Percentiles rank a stretch among this genome's conserved stretches.
phyloP scores from a whole-genome alignment of 2,888 invertebrate species.

The Cephus rjabovi region DNA sequence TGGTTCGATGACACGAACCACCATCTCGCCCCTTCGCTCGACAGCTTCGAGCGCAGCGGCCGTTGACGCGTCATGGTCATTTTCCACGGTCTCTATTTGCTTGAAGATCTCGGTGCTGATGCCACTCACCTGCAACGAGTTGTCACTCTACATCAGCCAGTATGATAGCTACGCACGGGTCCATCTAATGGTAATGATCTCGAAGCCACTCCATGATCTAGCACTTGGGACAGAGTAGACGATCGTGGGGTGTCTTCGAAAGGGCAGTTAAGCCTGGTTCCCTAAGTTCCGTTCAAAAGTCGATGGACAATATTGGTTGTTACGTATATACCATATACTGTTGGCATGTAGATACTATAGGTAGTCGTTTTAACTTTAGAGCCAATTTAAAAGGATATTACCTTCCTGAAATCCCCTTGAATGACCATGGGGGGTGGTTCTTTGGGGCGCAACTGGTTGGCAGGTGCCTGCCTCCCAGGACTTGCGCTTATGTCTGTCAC shows the following conservation, averaged over 20 bases:
- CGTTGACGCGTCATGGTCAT: constrained; percentile 93
- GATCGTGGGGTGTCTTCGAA: not conserved
- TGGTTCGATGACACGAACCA: constrained; percentile 89
- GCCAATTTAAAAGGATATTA: constrained; percentile 49
- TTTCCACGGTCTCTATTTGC: constrained; percentile 96
- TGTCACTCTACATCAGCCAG: constrained; percentile 32
- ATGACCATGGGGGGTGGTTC: constrained; percentile 83
- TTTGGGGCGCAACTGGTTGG: constrained; percentile 71
- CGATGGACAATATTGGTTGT: not conserved
- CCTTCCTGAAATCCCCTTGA: constrained; percentile 95
- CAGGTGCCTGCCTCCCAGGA: constrained; percentile 81
- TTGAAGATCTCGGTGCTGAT: constrained; percentile 97
- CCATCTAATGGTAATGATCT: not conserved
- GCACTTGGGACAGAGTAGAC: not conserved
- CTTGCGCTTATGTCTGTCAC: constrained; percentile 92
- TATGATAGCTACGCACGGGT: not conserved
- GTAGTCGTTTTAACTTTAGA: not conserved
- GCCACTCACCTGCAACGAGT: constrained; percentile 84
- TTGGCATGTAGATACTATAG: not conserved
- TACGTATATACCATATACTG: not conserved
- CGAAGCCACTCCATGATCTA: not conserved
- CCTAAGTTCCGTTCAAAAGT: not conserved
- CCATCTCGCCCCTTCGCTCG: constrained; percentile 94
- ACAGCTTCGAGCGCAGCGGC: constrained; percentile 93
- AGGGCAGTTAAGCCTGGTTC: not conserved